These are phyloP conservation scores for Anas platyrhynchos DNA, from an alignment of 2,113 vertebrate species.

Conservation along the genomic window DNA sequence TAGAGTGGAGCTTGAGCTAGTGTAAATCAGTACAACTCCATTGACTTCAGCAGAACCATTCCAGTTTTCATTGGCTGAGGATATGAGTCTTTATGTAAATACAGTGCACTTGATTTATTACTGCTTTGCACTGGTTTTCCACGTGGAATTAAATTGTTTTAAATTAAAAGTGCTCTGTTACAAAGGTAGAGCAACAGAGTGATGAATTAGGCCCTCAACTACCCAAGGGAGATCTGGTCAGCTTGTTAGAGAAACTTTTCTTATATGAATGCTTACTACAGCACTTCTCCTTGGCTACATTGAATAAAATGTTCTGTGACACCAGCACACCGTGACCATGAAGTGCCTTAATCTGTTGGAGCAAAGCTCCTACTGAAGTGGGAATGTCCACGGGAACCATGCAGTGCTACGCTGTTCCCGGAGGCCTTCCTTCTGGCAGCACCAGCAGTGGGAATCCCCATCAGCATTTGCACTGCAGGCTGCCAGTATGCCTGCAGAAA, in stretches of 20 bases:
- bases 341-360: neutral
- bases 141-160: constrained; percentile 5
- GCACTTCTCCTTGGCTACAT: neutral
- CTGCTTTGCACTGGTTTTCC: neutral
- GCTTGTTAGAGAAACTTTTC: neutral
- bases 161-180: neutral
- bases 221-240: neutral
- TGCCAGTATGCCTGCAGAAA: neutral
- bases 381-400: neutral
- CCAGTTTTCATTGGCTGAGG: neutral
- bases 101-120: constrained; percentile 15
- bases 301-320: neutral
- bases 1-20: neutral
- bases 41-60: constrained; percentile 16
- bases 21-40: constrained; percentile 6
- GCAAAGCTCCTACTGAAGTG: neutral
- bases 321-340: neutral
- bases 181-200: neutral
- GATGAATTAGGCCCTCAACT: neutral
- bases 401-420: rapidly evolving
- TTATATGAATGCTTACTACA: neutral
- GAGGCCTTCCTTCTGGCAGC: neutral
- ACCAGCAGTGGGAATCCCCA: neutral
- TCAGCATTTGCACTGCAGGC: neutral
- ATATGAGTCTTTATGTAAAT: constrained; percentile 23